These are phyloP conservation scores for Drosophila arizonae DNA, from an alignment of 1,140 invertebrate genomes.

Conservation along the genomic window DNA sequence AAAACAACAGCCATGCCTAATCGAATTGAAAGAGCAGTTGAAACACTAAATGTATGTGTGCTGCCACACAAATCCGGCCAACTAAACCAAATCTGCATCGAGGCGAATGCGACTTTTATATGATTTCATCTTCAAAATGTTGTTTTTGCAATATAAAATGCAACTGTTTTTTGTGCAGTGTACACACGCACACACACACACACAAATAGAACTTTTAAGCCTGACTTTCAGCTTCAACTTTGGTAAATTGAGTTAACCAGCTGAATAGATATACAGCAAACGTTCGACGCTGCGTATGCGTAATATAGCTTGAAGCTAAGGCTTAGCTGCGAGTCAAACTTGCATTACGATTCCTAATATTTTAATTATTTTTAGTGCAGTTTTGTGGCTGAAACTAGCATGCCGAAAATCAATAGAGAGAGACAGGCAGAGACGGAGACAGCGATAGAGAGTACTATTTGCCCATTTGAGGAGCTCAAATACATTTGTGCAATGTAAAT, in stretches of 20 bases:
- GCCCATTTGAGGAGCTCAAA: background rate
- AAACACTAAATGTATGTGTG: background rate
- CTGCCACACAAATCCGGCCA: background rate
- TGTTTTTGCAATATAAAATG: too few relatives aligned
- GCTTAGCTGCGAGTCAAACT: background rate
- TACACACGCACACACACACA: too few relatives aligned
- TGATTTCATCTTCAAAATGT: background rate
- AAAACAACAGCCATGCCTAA: background rate
- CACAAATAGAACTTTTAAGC: too few relatives aligned
- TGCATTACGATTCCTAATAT: background rate
- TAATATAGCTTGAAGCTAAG: conserved; percentile 1
- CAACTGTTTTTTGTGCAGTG: too few relatives aligned
- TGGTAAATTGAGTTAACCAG: conserved; percentile 1
- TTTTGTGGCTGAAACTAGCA: conserved; percentile 13
- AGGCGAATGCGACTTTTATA: background rate
- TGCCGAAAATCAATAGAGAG: conserved; percentile 9
- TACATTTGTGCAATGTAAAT: conserved; percentile 24
- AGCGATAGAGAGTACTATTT: background rate
- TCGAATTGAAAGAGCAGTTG: background rate
- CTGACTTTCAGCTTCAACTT: background rate
- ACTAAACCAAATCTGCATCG: background rate
- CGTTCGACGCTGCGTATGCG: conserved; percentile 15
- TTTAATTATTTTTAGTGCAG: conserved; percentile 5
- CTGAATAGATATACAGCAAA: too few relatives aligned
- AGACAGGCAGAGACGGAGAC: background rate